These are phyloP conservation scores for Gouania willdenowi DNA, from an alignment of 2,797 vertebrate genomes.

Conservation along the genomic window DNA sequence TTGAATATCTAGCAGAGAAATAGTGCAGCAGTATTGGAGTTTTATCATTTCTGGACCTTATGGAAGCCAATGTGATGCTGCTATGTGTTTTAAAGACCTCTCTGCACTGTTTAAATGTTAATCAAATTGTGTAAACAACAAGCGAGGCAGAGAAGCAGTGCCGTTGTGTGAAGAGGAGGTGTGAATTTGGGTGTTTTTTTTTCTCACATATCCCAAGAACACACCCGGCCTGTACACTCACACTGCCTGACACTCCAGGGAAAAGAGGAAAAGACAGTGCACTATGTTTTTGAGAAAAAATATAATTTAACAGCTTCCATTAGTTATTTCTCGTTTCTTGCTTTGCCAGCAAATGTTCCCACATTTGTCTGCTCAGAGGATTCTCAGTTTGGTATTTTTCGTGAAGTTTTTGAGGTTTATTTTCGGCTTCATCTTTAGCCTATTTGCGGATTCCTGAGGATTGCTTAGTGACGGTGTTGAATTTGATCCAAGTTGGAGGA, in stretches of 20 bases:
- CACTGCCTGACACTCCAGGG: slow-evolving; percentile 32
- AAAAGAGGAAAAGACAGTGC: slow-evolving; percentile 34
- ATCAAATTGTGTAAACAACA: slow-evolving; percentile 19
- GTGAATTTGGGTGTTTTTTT: slow-evolving; percentile 22
- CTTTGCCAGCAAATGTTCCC: slow-evolving; percentile 35
- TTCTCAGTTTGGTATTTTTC: slow-evolving; percentile 32
- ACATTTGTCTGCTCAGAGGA: slow-evolving; percentile 16
- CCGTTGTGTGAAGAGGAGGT: no score
- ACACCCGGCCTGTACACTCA: slow-evolving; percentile 21
- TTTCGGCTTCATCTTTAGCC: no score
- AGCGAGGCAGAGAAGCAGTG: background rate
- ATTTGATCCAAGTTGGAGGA: no score
- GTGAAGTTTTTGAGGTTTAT: no score
- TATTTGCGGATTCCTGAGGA: no score
- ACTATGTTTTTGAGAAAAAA: slow-evolving; percentile 56
- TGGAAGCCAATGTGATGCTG: background rate
- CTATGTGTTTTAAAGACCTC: slow-evolving; percentile 2
- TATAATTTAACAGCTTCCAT: slow-evolving; percentile 55
- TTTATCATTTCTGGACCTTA: slow-evolving; percentile 1
- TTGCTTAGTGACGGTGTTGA: no score
- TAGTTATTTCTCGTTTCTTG: slow-evolving; percentile 41
- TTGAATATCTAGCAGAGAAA: slow-evolving; percentile 13
- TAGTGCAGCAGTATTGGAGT: slow-evolving; percentile 8
- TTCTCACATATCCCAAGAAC: slow-evolving; percentile 21
- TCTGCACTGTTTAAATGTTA: slow-evolving; percentile 23